phyloP scores from a whole-genome alignment of 92 coral and sea anemone genomes.

The Porites lobata region DNA sequence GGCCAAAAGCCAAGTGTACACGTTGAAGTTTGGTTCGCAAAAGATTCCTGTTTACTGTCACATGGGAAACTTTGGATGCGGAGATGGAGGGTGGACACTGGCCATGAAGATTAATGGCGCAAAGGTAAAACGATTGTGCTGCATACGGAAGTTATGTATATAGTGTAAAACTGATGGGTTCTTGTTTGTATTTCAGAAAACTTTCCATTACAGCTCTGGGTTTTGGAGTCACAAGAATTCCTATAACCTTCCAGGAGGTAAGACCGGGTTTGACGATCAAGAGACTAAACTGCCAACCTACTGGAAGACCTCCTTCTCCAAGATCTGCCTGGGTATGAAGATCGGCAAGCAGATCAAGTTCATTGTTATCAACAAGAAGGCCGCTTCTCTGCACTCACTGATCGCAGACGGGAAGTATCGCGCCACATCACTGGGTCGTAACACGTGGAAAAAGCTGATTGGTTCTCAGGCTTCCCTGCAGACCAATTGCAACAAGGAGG shows the following conservation, averaged over 20 bases:
- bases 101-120: slow-evolving; percentile 27
- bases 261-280: slow-evolving; percentile 41
- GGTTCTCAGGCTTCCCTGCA: background rate
- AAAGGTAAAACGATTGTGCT: background rate
- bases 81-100: slow-evolving; percentile 11
- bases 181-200: background rate
- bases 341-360: slow-evolving; percentile 4
- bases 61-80: slow-evolving; percentile 20
- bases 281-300: slow-evolving; percentile 31
- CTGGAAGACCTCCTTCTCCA: slow-evolving; percentile 30
- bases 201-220: slow-evolving; percentile 26
- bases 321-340: slow-evolving; percentile 27
- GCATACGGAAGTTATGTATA: background rate
- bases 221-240: slow-evolving; percentile 34
- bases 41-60: slow-evolving; percentile 27
- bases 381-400: slow-evolving; percentile 11
- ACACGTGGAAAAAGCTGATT: slow-evolving; percentile 33
- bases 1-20: slow-evolving; percentile 10
- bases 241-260: slow-evolving; percentile 39
- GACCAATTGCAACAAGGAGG: background rate
- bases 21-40: slow-evolving; percentile 32
- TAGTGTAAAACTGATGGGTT: background rate
- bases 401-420: slow-evolving; percentile 30
- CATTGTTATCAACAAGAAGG: background rate
- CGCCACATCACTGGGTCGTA: slow-evolving; percentile 30